phyloP scores from a whole-genome alignment of 2,888 invertebrate species.

The Morinoia aosen region DNA sequence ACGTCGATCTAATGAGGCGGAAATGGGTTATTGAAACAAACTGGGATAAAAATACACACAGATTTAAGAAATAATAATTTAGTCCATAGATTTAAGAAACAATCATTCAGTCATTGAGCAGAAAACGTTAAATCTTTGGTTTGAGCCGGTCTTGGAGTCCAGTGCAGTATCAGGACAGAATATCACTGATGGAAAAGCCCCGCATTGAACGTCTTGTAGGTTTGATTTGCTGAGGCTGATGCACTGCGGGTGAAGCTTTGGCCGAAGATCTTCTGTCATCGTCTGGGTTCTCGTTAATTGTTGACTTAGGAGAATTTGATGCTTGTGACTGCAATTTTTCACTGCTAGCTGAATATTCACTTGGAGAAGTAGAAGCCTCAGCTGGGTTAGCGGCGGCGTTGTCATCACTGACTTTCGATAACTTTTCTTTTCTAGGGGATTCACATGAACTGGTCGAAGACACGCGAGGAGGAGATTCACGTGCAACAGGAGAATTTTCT shows the following conservation, averaged over 20 bases:
- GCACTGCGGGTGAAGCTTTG: not conserved
- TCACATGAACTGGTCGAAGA: not conserved
- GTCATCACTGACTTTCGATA: not conserved
- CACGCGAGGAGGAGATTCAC: not conserved
- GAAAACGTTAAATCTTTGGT: not conserved
- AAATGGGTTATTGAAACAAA: not conserved
- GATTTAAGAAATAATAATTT: not conserved
- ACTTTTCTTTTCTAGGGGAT: not conserved
- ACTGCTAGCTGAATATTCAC: not conserved
- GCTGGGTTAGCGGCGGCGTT: not conserved
- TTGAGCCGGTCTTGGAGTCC: not conserved
- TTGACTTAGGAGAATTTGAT: not conserved
- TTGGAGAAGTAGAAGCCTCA: not conserved
- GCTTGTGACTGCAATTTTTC: not conserved
- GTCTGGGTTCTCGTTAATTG: not conserved
- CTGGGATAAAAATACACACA: too few relatives aligned
- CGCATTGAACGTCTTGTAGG: not conserved
- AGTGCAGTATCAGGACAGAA: not conserved
- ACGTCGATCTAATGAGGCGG: not conserved
- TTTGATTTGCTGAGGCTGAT: not conserved
- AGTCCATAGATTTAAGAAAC: not conserved
- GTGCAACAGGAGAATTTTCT: not conserved
- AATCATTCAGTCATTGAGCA: not conserved
- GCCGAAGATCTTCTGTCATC: not conserved
- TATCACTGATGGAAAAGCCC: not conserved